These are phyloP conservation scores for Porites evermanni DNA, from an alignment of 92 coral and sea anemone species.

Conservation along the genomic window DNA sequence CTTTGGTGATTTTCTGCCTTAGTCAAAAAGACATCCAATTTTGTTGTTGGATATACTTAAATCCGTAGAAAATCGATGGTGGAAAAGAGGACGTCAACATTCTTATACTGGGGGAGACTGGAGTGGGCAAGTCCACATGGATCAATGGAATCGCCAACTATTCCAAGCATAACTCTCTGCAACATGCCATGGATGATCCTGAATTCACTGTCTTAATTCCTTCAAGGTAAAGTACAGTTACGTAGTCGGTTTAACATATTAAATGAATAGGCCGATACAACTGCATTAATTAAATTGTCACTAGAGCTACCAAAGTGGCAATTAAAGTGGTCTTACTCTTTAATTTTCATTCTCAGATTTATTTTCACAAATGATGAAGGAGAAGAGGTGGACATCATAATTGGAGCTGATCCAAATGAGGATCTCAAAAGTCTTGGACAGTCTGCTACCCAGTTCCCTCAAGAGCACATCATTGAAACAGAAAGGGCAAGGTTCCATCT, in stretches of 20 bases:
- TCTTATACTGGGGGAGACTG: conserved; percentile 5
- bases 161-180: background rate
- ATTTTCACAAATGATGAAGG: conserved; percentile 13
- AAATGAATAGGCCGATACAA: too few species aligned
- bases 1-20: too few species aligned
- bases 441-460: conserved; percentile 43
- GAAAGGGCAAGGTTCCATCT: conserved; percentile 21
- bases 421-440: conserved; percentile 1
- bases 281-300: too few species aligned
- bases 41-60: too few species aligned
- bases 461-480: conserved; percentile 32
- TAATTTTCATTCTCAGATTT: too few species aligned
- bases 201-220: conserved; percentile 16
- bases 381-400: conserved; percentile 11
- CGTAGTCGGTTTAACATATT: too few species aligned
- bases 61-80: too few species aligned
- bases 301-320: too few species aligned
- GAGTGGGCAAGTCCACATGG: conserved; percentile 29
- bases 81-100: too few species aligned
- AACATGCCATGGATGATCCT: conserved; percentile 3
- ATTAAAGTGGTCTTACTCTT: too few species aligned
- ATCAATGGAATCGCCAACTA: conserved; percentile 1
- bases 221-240: too few species aligned
- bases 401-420: conserved; percentile 23
- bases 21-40: too few species aligned